These are phyloP conservation scores for Boulengeromyrus knoepffleri DNA, from an alignment of 2,113 vertebrate species.

Conservation along the genomic window DNA sequence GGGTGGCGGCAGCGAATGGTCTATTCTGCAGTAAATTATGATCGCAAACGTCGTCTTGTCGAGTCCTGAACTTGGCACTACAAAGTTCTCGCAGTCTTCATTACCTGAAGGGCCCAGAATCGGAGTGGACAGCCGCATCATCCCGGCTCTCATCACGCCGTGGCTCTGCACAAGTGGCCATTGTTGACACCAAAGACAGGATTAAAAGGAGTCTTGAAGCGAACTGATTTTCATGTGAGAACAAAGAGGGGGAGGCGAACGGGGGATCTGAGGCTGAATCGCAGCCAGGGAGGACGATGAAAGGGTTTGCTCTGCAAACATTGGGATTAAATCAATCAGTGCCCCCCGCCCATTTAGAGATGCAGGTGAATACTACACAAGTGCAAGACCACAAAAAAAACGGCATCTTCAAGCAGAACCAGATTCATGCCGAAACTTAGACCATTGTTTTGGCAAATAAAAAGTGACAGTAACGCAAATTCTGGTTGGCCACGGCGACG, in stretches of 20 bases:
- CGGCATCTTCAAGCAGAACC: not conserved
- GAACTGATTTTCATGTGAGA: constrained; percentile 99
- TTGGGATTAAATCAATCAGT: constrained; percentile 89
- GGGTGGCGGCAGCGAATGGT: constrained; percentile 71
- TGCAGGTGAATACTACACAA: constrained; percentile 55
- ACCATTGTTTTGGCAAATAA: not conserved
- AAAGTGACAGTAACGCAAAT: constrained; percentile 17
- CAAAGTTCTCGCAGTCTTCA: constrained; percentile 80
- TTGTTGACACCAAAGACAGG: constrained; percentile 98
- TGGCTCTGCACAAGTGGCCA: constrained; percentile 96
- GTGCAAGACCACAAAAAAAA: not conserved
- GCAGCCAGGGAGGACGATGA: constrained; percentile 89
- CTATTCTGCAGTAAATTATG: constrained; percentile 97
- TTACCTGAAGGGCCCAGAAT: constrained; percentile 99
- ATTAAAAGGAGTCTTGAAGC: constrained; percentile 98
- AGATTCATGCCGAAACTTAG: not conserved
- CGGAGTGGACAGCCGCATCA: constrained; percentile 98
- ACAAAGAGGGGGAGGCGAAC: constrained; percentile 67
- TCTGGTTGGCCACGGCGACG: not conserved
- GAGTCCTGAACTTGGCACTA: constrained; percentile 87
- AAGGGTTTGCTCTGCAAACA: constrained; percentile 81
- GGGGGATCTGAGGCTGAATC: constrained; percentile 73
- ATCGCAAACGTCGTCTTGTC: constrained; percentile 98
- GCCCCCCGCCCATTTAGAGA: constrained; percentile 55
- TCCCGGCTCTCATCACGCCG: constrained; percentile 92